Evolutionary conservation across 2,113 vertebrate genomes (phyloP).

Genomic region (Dicerorhinus sumatrensis): DNA sequence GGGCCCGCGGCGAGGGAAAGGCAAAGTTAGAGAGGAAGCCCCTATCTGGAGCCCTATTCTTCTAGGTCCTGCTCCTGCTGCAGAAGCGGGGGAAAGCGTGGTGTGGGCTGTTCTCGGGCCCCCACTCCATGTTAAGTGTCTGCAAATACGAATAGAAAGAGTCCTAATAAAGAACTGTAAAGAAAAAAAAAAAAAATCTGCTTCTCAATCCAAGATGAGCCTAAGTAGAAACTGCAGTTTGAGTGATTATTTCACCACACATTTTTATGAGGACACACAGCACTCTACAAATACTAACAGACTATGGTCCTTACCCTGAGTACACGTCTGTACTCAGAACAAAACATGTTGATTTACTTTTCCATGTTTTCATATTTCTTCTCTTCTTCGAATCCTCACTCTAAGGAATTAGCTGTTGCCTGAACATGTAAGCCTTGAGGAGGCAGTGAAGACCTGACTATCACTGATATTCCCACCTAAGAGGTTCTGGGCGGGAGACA

Average conservation of each 20-base stretch:
- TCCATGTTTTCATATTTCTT: neutral
- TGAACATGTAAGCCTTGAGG: neutral
- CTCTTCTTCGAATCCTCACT: neutral
- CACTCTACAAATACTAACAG: neutral
- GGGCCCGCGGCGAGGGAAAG: no score
- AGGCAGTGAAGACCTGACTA: neutral
- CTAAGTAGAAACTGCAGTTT: neutral
- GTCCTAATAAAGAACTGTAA: no score
- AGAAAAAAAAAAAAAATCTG: no score
- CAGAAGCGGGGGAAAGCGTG: no score
- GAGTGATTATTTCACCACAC: neutral
- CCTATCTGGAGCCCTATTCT: no score
- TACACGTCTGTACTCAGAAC: neutral
- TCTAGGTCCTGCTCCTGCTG: no score
- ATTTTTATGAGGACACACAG: neutral
- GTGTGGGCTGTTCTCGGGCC: no score
- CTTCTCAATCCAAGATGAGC: neutral
- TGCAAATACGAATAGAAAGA: no score
- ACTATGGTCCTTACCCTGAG: neutral
- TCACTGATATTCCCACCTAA: neutral
- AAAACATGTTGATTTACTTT: neutral
- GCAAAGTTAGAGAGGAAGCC: no score
- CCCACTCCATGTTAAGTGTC: no score
- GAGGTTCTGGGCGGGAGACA: neutral
- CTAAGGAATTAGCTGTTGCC: neutral